These are phyloP conservation scores for Drosophila littoralis DNA, from an alignment of 1,140 invertebrate genomes.

Conservation along the genomic window DNA sequence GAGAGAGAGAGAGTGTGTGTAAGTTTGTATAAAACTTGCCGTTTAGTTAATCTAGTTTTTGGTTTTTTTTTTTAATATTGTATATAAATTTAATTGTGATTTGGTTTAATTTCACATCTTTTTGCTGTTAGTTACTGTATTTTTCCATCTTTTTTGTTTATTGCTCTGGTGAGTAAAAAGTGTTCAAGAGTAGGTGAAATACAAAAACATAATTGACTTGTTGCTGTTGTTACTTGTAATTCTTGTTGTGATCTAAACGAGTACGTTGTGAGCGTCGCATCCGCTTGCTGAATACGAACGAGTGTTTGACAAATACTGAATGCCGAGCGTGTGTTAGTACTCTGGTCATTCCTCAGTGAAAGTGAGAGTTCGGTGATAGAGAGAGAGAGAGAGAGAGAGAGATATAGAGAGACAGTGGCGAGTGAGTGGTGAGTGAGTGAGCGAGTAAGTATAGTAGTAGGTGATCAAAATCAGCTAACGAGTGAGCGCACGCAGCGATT, in stretches of 20 bases:
- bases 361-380: slow-evolving; percentile 27
- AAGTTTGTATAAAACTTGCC: slow-evolving; percentile 38
- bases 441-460: slow-evolving; percentile 24
- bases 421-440: slow-evolving; percentile 36
- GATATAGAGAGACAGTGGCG: slow-evolving; percentile 39
- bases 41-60: slow-evolving; percentile 31
- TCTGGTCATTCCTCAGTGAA: slow-evolving; percentile 45
- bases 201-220: slow-evolving; percentile 25
- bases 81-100: slow-evolving; percentile 28
- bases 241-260: slow-evolving; percentile 43
- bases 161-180: slow-evolving; percentile 15
- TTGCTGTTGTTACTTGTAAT: slow-evolving; percentile 15
- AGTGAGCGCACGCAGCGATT: slow-evolving; percentile 40
- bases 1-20: background rate
- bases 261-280: slow-evolving; percentile 37
- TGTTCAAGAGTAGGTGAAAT: slow-evolving; percentile 32
- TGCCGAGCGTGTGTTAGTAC: slow-evolving; percentile 34
- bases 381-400: slow-evolving; percentile 1
- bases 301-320: slow-evolving; percentile 31
- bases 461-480: slow-evolving; percentile 47
- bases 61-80: slow-evolving; percentile 39
- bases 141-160: slow-evolving; percentile 9
- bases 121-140: slow-evolving; percentile 21
- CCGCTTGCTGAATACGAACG: slow-evolving; percentile 28
- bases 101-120: slow-evolving; percentile 29